Evolutionary conservation across 2,888 invertebrate species (phyloP), one percentile per base, ranked within the genome.

Genomic region (Acanthosepion pharaonis): DNA sequence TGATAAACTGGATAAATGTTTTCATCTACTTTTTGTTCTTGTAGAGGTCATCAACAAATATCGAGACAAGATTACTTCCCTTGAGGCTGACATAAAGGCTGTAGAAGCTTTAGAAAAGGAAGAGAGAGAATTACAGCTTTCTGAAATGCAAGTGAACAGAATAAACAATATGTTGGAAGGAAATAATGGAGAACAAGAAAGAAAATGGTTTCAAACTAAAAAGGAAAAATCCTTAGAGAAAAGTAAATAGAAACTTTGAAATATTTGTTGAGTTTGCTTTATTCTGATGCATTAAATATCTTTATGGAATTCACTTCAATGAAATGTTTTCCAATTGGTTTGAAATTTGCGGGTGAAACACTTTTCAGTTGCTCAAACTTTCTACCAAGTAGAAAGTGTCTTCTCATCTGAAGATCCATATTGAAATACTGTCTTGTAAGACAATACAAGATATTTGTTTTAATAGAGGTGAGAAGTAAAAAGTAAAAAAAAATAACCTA

Each of bases 21-120:
- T 64, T 64, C 25, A 8, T 8, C 2, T 25, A 25, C 25, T 64
- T 64, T 59, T 48, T 95, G 97, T 92, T 91, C 20, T 96, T 96
- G 48, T 96, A 97, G 99, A 99, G 96, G 99, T 99, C 94, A 98
- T 99, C 93, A 98, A 98, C 95, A 99, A 99, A 97, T 99, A 99
- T 97, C 98, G 98, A 91, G 98, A 98, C 94, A 98, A 98, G 96
- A 98, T 99, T 91, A 98, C 98, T 18, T 98, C 94, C 0, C 97
- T 99, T 5, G 99, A 99, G 97, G 98, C 98, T 0, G 98, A 99
- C 97, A 98, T 99, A 33, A 98, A 98, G 95, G 98, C 98, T 95
- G 98, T 99, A 95, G 98, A 99, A 97, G 98, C 94, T 0, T 97
- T 99, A 5, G 99, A 99, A 97, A 98, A 98, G 0, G 98, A 99